A percentile compares a stretch with the other conserved stretches of the same genome.
These are phyloP conservation scores for Rhopalosiphum maidis DNA, from an alignment of 1,140 invertebrate species.

Conservation along the genomic window DNA sequence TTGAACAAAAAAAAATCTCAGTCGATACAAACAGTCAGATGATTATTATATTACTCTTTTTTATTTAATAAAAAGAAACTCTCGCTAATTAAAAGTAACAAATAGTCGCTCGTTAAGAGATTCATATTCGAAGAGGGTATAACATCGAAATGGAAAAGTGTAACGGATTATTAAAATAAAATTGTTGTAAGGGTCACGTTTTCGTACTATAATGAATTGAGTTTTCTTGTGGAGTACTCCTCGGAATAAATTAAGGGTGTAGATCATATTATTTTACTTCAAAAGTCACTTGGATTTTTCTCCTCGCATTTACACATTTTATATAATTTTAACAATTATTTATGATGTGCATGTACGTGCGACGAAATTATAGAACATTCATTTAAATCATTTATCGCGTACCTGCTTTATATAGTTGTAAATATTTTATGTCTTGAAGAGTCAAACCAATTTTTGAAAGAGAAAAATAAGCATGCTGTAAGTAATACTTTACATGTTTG, in stretches of 20 bases:
- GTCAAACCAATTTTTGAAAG: not conserved
- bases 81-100: constrained; percentile 57
- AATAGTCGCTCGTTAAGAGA: constrained; percentile 54
- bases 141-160: constrained; percentile 46
- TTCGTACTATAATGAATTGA: constrained; percentile 40
- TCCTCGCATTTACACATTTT: not conserved
- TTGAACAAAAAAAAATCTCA: constrained; percentile 38
- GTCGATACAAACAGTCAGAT: constrained; percentile 34
- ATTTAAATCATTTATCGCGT: not conserved
- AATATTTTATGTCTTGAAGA: not conserved
- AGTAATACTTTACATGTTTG: not conserved
- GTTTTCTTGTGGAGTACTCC: constrained; percentile 2
- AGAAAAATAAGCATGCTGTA: not conserved
- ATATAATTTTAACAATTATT: not conserved
- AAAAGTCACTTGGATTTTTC: constrained; percentile 39
- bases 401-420: not conserved
- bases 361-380: not conserved
- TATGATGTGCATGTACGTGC: not conserved
- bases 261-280: constrained; percentile 40
- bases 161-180: constrained; percentile 55
- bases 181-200: constrained; percentile 49
- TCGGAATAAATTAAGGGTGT: constrained; percentile 33
- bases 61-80: constrained; percentile 57
- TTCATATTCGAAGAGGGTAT: constrained; percentile 40
- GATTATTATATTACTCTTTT: constrained; percentile 52